Conservation (phyloP, 2,888 invertebrate genomes). For the Magallana nippona region DNA sequence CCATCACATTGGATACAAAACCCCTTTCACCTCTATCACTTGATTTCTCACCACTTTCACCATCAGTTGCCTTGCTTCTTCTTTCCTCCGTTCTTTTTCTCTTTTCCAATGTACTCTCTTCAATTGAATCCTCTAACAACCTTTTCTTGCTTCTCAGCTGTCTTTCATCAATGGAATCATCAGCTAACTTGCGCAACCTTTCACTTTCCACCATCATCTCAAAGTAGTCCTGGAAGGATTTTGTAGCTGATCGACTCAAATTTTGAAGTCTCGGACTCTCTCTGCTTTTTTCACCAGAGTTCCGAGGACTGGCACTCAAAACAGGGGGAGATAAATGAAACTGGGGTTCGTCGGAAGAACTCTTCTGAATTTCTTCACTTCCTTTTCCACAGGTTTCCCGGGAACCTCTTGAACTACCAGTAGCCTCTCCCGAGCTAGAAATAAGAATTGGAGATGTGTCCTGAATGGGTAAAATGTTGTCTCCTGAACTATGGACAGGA, state of each 20-base stretch:
- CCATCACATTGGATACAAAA: slow-evolving; percentile 4
- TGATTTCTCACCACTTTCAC: neutral
- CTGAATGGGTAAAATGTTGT: neutral
- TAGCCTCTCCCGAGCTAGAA: slow-evolving; percentile 5
- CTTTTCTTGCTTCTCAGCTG: slow-evolving; percentile 5
- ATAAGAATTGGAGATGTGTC: slow-evolving; percentile 18
- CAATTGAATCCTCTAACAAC: neutral
- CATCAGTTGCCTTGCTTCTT: neutral
- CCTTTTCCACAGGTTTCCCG: neutral
- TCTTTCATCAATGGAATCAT: neutral
- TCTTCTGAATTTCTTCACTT: neutral
- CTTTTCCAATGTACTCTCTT: neutral
- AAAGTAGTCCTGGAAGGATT: slow-evolving; percentile 1
- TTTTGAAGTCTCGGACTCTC: neutral
- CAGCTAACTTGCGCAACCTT: neutral
- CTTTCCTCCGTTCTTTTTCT: neutral
- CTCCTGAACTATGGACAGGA: neutral
- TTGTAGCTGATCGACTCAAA: neutral
- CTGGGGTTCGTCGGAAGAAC: slow-evolving; percentile 6
- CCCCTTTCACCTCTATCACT: neutral
- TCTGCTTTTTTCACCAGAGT: neutral
- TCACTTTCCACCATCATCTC: slow-evolving; percentile 23
- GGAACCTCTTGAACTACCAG: neutral
- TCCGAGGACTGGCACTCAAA: neutral
- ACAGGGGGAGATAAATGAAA: neutral